A percentile compares a stretch with the other conserved stretches of the same genome.
phyloP scores from a whole-genome alignment of 2,797 vertebrate species.

The Chloroceryle inda region DNA sequence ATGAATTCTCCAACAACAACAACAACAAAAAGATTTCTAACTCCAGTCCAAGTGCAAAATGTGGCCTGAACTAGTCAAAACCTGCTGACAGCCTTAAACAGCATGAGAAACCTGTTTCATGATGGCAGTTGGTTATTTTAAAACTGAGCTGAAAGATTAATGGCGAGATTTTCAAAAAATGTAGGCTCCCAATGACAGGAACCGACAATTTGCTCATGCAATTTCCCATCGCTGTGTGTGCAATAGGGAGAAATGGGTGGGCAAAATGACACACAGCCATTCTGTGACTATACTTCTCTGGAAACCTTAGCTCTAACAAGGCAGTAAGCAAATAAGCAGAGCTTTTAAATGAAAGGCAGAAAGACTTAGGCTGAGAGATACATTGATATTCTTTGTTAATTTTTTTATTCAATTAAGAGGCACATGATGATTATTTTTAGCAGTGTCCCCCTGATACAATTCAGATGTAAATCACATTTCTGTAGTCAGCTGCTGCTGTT shows the following conservation, averaged over 20 bases:
- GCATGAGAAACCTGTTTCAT: slow-evolving; percentile 70
- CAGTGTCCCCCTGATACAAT: slow-evolving; percentile 68
- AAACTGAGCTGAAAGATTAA: slow-evolving; percentile 74
- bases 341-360: slow-evolving; percentile 43
- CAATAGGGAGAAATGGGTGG: slow-evolving; percentile 46
- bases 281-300: slow-evolving; percentile 16
- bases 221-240: slow-evolving; percentile 63
- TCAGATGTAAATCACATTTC: slow-evolving; percentile 85
- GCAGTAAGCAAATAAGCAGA: slow-evolving; percentile 40
- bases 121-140: slow-evolving; percentile 72
- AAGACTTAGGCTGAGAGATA: slow-evolving; percentile 34
- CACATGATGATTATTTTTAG: slow-evolving; percentile 71
- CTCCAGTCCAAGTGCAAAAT: slow-evolving; percentile 28
- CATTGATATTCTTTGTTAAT: slow-evolving; percentile 63
- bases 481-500: slow-evolving; percentile 86
- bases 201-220: slow-evolving; percentile 73
- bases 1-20: slow-evolving; percentile 22
- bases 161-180: slow-evolving; percentile 66
- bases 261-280: slow-evolving; percentile 17
- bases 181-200: slow-evolving; percentile 56
- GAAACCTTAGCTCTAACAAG: slow-evolving; percentile 56
- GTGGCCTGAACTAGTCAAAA: slow-evolving; percentile 51
- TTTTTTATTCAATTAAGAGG: slow-evolving; percentile 76
- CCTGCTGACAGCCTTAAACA: slow-evolving; percentile 66
- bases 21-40: slow-evolving; percentile 8